Evolutionary conservation across 1,140 invertebrate species (phyloP).

Genomic region (Drepana arcuata): DNA sequence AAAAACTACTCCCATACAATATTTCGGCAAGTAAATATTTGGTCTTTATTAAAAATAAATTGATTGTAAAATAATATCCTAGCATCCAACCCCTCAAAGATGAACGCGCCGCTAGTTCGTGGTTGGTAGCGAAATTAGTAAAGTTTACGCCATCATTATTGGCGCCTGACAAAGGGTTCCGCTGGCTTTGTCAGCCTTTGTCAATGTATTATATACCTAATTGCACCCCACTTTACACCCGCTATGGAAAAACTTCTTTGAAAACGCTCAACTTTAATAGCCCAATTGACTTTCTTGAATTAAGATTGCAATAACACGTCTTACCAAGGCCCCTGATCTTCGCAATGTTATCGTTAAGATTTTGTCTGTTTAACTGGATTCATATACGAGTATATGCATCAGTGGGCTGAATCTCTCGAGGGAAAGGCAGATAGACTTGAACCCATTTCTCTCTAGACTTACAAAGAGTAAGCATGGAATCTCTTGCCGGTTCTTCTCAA

Average conservation of each 20-base stretch:
- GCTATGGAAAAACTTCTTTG: neutral
- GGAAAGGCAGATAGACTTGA: too few relatives aligned
- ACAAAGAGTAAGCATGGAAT: too few relatives aligned
- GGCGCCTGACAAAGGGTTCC: constrained; percentile 42
- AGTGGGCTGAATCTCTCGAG: too few relatives aligned
- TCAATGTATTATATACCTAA: too few relatives aligned
- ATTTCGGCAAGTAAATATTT: neutral
- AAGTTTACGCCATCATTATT: constrained; percentile 53
- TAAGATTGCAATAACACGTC: neutral
- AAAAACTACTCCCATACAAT: neutral
- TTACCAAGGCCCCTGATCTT: neutral
- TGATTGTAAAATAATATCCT: neutral
- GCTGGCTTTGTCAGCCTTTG: constrained; percentile 27
- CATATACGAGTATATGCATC: neutral
- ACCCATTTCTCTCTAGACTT: too few relatives aligned
- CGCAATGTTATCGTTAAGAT: neutral
- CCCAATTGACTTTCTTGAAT: neutral
- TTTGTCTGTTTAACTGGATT: neutral
- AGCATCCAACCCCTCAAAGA: neutral
- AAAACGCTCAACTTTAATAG: neutral
- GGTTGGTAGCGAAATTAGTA: constrained; percentile 47
- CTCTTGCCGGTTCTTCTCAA: too few relatives aligned
- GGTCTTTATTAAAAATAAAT: neutral
- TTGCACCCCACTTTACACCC: constrained; percentile 15
- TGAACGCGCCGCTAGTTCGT: constrained; percentile 16